Evolutionary conservation across 1,140 invertebrate species (phyloP), one percentile per base, ranked within the genome.

Genomic region (Apis cerana): DNA sequence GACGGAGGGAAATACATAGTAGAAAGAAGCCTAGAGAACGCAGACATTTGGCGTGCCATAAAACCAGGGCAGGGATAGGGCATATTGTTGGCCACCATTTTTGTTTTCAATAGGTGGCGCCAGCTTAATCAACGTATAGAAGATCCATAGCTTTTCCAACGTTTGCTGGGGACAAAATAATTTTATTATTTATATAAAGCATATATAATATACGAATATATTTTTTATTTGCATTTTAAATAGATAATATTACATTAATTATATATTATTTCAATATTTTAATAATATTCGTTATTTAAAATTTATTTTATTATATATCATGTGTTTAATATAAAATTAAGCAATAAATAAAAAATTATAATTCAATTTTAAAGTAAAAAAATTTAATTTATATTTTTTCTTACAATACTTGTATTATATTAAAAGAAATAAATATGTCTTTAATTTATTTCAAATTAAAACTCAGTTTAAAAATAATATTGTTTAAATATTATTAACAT

Each of bases 31-130:
- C 89, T 89, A 89, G 90, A 90, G 89, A 91, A 92, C 91, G 91
- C 90, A 90, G 83, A 89, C 91, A 93, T 93, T 94, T 92, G 92
- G 91, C 91, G 91, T 94, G 90, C 92, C 88, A 90, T 90, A 89
- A 90, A 90, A 92, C 88, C 90, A 89, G 89, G 89, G 87, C 90
- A 91, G 89, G 89, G 90, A 92, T 93, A 93, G 92, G 90, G 92
- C 92, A 93, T 93, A 91, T 92, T 92, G 92, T 89, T 88, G 78
- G 85, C 91, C 90, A 91, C 92, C 93, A 94, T 94, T 91, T 93
- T 93, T 94, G 92, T 93, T 94, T 93, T 92, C 91, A 89, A 86
- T 91, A 92, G 93, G 87, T 92, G 92, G 88, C 93, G 92, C 90
- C 83, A 83, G 67, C 4, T 13, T 65, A 74, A 70, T 62, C 83